Conservation (phyloP, 2,888 invertebrate species). For the Patella depressa region DNA sequence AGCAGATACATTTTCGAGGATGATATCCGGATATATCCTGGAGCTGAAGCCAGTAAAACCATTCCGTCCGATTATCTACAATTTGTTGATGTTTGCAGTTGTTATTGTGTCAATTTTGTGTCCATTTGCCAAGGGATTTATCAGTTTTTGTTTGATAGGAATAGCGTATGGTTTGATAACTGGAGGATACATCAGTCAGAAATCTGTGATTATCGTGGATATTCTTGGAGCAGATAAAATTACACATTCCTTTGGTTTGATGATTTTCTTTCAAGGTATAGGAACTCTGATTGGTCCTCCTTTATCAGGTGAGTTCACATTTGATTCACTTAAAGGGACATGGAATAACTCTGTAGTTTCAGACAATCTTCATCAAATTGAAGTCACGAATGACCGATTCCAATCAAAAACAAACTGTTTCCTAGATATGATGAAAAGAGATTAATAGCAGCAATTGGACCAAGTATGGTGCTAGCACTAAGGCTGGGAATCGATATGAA, state of each 20-base stretch:
- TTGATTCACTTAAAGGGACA: too few relatives aligned
- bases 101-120: slow-evolving; percentile 46
- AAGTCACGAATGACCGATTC: too few relatives aligned
- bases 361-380: too few relatives aligned
- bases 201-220: slow-evolving; percentile 60
- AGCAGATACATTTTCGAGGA: slow-evolving; percentile 47
- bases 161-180: slow-evolving; percentile 52
- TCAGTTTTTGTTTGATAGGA: slow-evolving; percentile 40
- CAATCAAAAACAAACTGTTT: too few relatives aligned
- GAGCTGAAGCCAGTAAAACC: slow-evolving; percentile 47
- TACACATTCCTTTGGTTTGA: slow-evolving; percentile 55
- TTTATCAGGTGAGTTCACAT: slow-evolving; percentile 49
- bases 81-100: slow-evolving; percentile 50
- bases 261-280: slow-evolving; percentile 57
- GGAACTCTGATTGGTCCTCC: slow-evolving; percentile 57
- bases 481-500: too few relatives aligned
- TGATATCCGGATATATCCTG: slow-evolving; percentile 47
- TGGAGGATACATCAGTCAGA: slow-evolving; percentile 60
- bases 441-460: too few relatives aligned
- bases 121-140: slow-evolving; percentile 43
- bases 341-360: too few relatives aligned
- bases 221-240: slow-evolving; percentile 56
- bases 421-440: too few relatives aligned
- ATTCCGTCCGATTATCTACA: slow-evolving; percentile 50
- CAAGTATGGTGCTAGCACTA: too few relatives aligned